A percentile compares a stretch with the other conserved stretches of the same genome.
These are phyloP conservation scores for Leptinotarsa defecta DNA, from an alignment of 1,140 invertebrate genomes.

Conservation along the genomic window DNA sequence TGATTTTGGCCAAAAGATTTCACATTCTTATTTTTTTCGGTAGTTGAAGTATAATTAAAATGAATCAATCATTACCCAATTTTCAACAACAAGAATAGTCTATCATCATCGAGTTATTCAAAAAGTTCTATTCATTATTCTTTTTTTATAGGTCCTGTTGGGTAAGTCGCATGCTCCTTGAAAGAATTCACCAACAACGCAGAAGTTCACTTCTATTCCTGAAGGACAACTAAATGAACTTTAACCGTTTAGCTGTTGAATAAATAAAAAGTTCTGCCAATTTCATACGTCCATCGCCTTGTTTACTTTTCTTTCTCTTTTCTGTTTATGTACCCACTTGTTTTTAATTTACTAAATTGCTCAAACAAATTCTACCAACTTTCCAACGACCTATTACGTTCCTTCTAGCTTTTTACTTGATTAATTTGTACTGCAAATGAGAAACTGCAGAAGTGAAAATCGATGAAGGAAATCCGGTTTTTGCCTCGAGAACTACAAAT, in stretches of 20 bases:
- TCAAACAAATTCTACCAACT: constrained; percentile 20
- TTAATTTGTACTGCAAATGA: constrained; percentile 22
- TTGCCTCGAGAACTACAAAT: constrained; percentile 20
- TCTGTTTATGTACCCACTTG: constrained; percentile 14
- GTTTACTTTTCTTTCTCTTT: neutral
- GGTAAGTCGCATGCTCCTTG: no score
- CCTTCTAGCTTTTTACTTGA: constrained; percentile 20
- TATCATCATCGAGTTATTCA: no score
- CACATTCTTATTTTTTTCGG: no score
- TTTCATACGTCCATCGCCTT: neutral
- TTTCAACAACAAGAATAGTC: no score
- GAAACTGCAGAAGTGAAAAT: constrained; percentile 14
- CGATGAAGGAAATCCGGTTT: neutral
- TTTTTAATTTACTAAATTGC: constrained; percentile 25
- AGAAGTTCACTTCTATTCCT: neutral
- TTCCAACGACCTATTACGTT: constrained; percentile 23
- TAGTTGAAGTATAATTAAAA: no score
- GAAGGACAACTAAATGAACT: neutral
- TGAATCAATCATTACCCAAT: no score
- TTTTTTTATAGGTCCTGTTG: no score
- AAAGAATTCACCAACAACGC: no score
- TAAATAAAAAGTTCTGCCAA: constrained; percentile 6
- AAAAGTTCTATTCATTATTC: no score
- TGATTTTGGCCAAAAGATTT: no score
- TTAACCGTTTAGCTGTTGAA: neutral